Conservation (phyloP, 2,797 vertebrate species). For the Heterohyrax brucei region DNA sequence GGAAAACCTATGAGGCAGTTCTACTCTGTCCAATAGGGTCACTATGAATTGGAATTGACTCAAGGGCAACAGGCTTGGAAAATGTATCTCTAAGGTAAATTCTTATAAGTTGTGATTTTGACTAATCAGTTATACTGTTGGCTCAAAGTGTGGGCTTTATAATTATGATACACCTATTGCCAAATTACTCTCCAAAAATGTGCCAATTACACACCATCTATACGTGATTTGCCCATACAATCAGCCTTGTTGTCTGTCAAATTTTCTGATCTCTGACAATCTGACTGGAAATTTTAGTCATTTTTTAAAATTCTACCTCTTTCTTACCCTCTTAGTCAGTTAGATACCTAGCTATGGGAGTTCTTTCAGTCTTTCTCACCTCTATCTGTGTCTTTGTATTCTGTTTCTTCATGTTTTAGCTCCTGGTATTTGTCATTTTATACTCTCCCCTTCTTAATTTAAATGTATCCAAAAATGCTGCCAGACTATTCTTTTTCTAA, state of each 20-base stretch:
- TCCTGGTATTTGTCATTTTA: not conserved
- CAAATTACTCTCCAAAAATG: constrained; percentile 9
- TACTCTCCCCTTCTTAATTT: constrained; percentile 48
- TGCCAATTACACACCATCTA: constrained; percentile 10
- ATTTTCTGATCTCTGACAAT: not conserved
- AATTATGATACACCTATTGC: constrained; percentile 23
- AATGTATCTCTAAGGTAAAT: not conserved
- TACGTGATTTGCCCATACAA: not conserved
- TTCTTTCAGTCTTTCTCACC: constrained; percentile 3
- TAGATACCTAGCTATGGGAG: not conserved
- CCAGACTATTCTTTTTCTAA: constrained; percentile 39
- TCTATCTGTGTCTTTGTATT: constrained; percentile 39
- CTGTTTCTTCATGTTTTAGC: not conserved
- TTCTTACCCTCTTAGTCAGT: not conserved
- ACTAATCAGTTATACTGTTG: not conserved
- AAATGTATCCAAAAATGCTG: not conserved
- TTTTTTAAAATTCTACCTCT: not conserved
- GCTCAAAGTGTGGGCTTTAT: not conserved
- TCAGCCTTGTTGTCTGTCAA: not conserved
- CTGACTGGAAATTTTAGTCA: not conserved
- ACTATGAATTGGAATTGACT: too few species aligned
- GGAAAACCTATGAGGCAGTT: too few species aligned
- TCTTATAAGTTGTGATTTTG: not conserved
- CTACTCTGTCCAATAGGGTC: too few species aligned
- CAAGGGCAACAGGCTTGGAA: not conserved